Conservation (phyloP, 2,797 vertebrate species). For the Streptopelia turtur region DNA sequence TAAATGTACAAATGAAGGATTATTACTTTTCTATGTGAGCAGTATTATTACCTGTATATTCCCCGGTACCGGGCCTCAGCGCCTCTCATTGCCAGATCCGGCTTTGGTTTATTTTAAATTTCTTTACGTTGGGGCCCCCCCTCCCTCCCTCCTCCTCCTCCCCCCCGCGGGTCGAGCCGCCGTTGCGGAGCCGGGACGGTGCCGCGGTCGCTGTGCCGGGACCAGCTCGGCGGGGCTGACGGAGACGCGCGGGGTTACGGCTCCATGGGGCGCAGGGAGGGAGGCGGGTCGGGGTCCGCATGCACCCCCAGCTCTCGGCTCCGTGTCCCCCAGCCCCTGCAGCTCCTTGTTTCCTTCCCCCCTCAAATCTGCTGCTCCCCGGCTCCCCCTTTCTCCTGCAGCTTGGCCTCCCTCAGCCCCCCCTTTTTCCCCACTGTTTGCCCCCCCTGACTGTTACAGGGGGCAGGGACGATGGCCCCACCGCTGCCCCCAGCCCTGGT, state of each 20-base stretch:
- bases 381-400: not conserved
- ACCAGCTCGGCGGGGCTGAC: rapidly evolving
- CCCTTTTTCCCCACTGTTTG: not conserved
- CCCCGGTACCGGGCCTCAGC: conserved; percentile 68
- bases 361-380: not conserved
- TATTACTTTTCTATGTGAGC: conserved; percentile 99
- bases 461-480: not conserved
- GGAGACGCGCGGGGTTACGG: rapidly evolving
- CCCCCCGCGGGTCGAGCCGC: not conserved
- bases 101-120: conserved; percentile 33
- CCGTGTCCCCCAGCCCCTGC: not conserved
- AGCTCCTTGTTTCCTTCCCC: not conserved
- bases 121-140: not conserved
- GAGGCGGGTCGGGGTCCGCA: not conserved
- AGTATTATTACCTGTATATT: conserved; percentile 95
- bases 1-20: conserved; percentile 99
- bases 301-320: not conserved
- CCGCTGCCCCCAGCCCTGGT: not conserved
- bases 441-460: not conserved
- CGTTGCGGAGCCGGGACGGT: not conserved
- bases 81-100: conserved; percentile 47
- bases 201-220: not conserved
- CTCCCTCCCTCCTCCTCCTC: not conserved
- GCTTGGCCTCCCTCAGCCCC: not conserved
- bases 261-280: not conserved